Evolutionary conservation across 2,888 invertebrate species (phyloP), one percentile per base, ranked within the genome.

Genomic region (Agrochola macilenta): DNA sequence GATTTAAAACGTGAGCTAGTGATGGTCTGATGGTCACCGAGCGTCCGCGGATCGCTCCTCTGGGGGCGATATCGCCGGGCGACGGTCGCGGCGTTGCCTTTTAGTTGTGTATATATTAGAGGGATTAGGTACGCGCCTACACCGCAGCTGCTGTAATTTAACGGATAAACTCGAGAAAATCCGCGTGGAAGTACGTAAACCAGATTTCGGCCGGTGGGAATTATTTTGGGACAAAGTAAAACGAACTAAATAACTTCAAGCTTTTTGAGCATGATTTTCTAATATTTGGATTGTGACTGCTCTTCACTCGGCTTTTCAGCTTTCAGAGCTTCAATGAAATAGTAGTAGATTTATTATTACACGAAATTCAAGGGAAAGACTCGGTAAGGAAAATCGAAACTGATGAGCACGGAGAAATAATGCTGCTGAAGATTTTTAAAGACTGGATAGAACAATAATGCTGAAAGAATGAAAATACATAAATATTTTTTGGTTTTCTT

Each of bases 51-150:
- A 95, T 95, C 81, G 93, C 88, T 90, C 96, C 93, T 90, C 83
- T 60, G 95, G 94, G 96, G 87, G 89, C 92, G 80, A 94, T 95
- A 91, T 82, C 84, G 83, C 74, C 81, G 84, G 76, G 84, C 79
- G 82, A 84, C 84, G 87, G 85, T 88, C 87, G 89, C 89, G 90
- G 85, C 89, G 89, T 89, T 93, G 92, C 95, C 96, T 95, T 96
- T 96, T 96, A 95, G 96, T 96, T 96, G 91, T 92, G 96, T 94
- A 96, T 96, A 96, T 92, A 95, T 96, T 96, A 95, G 90, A 87
- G 85, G 93, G 94, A 95, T 95, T 95, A n/a, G n/a, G n/a, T n/a
- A 95, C 91, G 84, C 79, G 83, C 89, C 87, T 91, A 75, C 81
- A 91, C 91, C 90, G 90, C 90, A 91, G 91, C 91, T 91, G 93